Base-by-base conservation (phyloP, 2,888 invertebrate species). In the Nomada fabriciana region DNA sequence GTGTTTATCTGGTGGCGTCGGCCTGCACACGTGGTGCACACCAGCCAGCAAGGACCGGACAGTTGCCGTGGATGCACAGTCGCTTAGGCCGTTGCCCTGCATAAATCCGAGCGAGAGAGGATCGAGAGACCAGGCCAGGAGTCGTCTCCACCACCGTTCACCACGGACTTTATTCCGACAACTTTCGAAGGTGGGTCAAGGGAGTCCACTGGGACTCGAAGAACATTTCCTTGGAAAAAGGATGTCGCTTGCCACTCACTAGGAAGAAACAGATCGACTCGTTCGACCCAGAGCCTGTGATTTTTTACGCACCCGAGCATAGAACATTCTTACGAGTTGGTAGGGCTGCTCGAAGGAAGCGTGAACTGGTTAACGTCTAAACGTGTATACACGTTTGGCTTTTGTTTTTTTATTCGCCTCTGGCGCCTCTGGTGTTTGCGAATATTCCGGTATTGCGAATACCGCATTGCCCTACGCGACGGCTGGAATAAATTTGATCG, bases 31-130 rank as follows among this genome's bases (percentile, higher is more conserved):
- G 84, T 86, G 82, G 79, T 81, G 70, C 73, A 50, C 76, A 72
- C 60, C 67, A 69, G 47, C 61, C 18, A 67, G 36, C 60, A n/a
- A 42, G 63, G 61, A 47, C 75, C 63, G 81, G 75, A 69, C 82
- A 75, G 79, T 73, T 82, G 76, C 82, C 60, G 69, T 76, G 82
- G 78, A 77, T 70, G 72, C 65, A 86, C 47, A 77, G 72, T 80
- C 75, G 75, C 84, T 86, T 89, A 88, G 87, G 90, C 88, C 89
- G 84, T 89, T 89, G 89, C 89, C 84, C 86, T 72, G 87, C 76
- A 87, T 88, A 89, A 88, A 90, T 88, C 85, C 77, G 61, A 83
- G 77, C 72, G 63, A 85, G 76, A 83, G 78, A 82, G 83, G 72
- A 88, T 84, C 76, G 83, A 80, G 71, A 82, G 87, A 86, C 76